Evolutionary conservation across 35 echinoderm and acorn worm species (phyloP), one percentile per base, ranked within the genome.

Genomic region (Anneissia japonica): DNA sequence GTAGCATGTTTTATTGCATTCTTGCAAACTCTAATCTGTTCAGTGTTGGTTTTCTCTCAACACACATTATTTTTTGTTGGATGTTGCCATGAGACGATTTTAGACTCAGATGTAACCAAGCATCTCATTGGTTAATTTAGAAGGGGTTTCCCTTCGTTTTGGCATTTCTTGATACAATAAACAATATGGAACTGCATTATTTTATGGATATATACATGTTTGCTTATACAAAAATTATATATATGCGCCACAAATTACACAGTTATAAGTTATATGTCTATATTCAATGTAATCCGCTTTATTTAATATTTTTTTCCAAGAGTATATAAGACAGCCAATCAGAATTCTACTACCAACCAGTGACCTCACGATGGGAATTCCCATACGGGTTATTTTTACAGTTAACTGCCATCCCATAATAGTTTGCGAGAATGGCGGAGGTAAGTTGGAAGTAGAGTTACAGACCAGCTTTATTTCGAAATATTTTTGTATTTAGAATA

Each of bases 391-490:
- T 23, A 36, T 86, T 81, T 86, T 32, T 39, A 73, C 11, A 79
- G 80, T 73, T 91, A 82, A 46, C 56, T 43, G 55, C 46, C 46
- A 97, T 97, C 94, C 94, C 94, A 97, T 97, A 92, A 87, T 97
- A 92, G 33, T 97, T 39, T 79, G 26, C 45, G 31, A 92, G 82
- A 39, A 97, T 97, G 94, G 94, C 94, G 83, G 90, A 97, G 94
- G 94, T 97, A 90, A 92, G 90, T 87, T 64, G 51, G 26, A 64
- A 64, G 51, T 9, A 12, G 26, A 12, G 11, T 16, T 64, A 64
- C 2, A 64, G 51, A 9, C 51, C 1, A 64, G 7, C 51, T 64
- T 6, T 64, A 64, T 26, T 64, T 64, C 51, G 51, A 2, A 64
- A 64, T 64, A 64, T 64, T 64, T 64, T 64, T 64, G 21, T 64